Base-by-base conservation (phyloP, 2,113 vertebrate species). In the Hiodon tergisus region DNA sequence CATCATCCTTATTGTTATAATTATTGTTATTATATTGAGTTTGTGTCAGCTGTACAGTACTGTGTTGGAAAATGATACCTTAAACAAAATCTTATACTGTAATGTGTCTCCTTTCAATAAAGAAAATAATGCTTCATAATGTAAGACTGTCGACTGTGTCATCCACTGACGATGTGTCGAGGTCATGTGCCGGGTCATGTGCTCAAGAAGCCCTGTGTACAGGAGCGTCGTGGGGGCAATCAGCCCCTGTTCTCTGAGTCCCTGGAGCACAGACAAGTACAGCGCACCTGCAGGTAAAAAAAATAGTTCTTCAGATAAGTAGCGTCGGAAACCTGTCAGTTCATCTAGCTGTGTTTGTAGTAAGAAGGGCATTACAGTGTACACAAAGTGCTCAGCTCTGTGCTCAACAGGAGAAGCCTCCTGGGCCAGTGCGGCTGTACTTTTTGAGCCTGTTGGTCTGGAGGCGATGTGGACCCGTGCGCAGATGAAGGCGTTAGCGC, bases 91-190 rank as follows among this genome's bases (percentile, higher is more conserved):
- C 88, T 89, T 91, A 85, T 89, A 92, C 89, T 89, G 91, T 92
- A 89, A 90, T 87, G 87, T 90, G 88, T 94, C 94, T 94, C 93
- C 94, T 94, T 95, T 95, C 93, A 97, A 97, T 97, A 96, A 98
- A 98, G 92, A 93, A 86, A 73, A 88, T 85, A 89, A 90, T 92
- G 81, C 82, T 83, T 88, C 84, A 85, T 91, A 85, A 88, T 84
- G 85, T 85, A 50, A 73, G n/a, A 59, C 50, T 58, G 54, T 16
- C 67, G 58, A 51, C 14, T 67, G 13, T 52, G 68, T 69, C 17
- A 17, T 54, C 17, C 13, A 13, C 5, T 11, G 5, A 31, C 6
- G 46, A 46, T 53, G 10, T 14, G 78, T 61, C 78, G 74, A 31
- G 31, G 31, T 31, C 0, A 31, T 31, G 31, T 31, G 31, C 31